Base-by-base conservation (phyloP, 2,888 invertebrate species). In the Diaperis boleti region DNA sequence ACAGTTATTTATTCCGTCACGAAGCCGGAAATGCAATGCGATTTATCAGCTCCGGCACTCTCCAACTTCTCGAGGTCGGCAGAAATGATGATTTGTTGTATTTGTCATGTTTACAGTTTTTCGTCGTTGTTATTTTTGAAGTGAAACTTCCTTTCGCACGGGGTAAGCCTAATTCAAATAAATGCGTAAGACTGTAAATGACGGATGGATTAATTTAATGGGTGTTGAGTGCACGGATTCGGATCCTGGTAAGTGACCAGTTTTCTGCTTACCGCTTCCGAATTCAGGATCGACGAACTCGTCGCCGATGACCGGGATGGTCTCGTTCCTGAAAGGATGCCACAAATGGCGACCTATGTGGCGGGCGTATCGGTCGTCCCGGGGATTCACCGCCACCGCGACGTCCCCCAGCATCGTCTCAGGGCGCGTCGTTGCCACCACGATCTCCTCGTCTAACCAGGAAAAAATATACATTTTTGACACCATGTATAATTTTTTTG, bases 391-490 rank as follows among this genome's bases (percentile, higher is more conserved):
- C n/a, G 98, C 98, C 1, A 99, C 91, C 0, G 96, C 99, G 0
- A 95, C 93, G 81, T 99, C 99, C 1, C 98, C 94, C 7, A 99
- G 83, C 95, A 99, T 98, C 0, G 99, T 99, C 84, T 99, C 99
- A 17, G 98, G 90, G 74, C 99, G 91, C 0, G 99, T 99, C 1
- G 99, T 99, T 0, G 98, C 96, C 17, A 99, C 98, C 55, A 95
- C 85, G 33, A 97, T 85, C 82, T 94, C 95, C 45, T 95, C 95
- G 18, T 86, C 85, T 79, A 22, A 26, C 2, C 6, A 26, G 6
- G n/a, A 26, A 26, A 26, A 5, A 5, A 26, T 26, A 1, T n/a
- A n/a, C n/a, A n/a, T n/a, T n/a, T n/a, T n/a, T n/a, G n/a, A n/a
- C n/a, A n/a, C n/a, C n/a, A n/a, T 20, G 20, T 20, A 3, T 6